Evolutionary conservation across 2,888 invertebrate genomes (phyloP), one percentile per base, ranked within the genome.

Genomic region (Phyllotreta striolata): DNA sequence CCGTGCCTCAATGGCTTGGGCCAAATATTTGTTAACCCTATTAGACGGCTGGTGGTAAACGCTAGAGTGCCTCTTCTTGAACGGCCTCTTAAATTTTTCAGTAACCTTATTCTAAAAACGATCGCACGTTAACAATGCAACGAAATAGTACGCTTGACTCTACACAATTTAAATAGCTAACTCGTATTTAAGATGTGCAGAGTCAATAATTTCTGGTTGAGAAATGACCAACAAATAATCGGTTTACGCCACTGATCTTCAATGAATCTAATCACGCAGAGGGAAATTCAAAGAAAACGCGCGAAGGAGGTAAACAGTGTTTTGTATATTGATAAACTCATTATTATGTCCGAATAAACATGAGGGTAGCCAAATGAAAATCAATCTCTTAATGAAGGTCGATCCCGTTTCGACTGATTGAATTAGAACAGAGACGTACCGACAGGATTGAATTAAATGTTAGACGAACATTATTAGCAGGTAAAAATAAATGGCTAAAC

Each of bases 1-100:
- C 68, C 95, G 86, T 38, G 95, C 95, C 79, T 93, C 93, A 73
- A 95, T 94, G 37, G 95, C 95, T 83, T 95, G 93, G 65, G 93
- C 91, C 75, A 96, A 85, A 83, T 92, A 95, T 81, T 94, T 95
- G 85, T 95, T 95, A 63, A 95, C 95, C 71, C 95, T 88, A 83
- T 95, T 95, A 40, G 91, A 91, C 39, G 94, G 93, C 82, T 93
- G 93, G 83, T 93, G 92, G 82, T 92, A 91, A 69, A 92, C 90
- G 79, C 91, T 91, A 72, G 92, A 91, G 82, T 92, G 92, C 74
- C 93, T 88, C 84, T 94, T 93, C 82, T 93, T 92, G 83, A 93
- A 89, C 57, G 93, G 93, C 77, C 93, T 86, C 83, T 93, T 92
- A 80, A 93, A 91, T 81, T 92, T 91, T 82, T 94, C 93, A 67